Conservation (phyloP, 2,888 invertebrate genomes). For the Reticulitermes lucifugus region DNA sequence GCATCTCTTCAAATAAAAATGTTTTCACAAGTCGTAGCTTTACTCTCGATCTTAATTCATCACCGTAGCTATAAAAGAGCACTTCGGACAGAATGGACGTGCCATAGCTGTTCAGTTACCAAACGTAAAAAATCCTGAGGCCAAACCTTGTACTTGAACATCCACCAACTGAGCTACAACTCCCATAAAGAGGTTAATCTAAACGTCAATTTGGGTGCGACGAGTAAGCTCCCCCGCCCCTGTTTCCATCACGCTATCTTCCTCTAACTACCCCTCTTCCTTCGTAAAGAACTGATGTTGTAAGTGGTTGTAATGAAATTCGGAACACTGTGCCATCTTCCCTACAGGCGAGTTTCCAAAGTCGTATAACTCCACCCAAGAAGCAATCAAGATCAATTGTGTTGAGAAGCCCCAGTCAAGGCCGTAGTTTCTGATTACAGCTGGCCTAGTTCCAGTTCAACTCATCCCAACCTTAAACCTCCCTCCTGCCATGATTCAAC, state of each 20-base stretch:
- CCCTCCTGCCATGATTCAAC: not conserved
- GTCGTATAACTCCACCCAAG: conserved; percentile 26
- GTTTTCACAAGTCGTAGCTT: too few relatives aligned
- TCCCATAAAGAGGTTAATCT: conserved; percentile 11
- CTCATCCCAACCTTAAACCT: not conserved
- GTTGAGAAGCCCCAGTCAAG: conserved; percentile 12
- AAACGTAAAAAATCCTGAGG: not conserved
- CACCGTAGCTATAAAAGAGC: too few relatives aligned
- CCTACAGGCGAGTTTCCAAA: not conserved
- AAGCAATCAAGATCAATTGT: conserved; percentile 38
- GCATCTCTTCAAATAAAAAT: too few relatives aligned
- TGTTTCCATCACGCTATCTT: not conserved
- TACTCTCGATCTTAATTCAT: too few relatives aligned
- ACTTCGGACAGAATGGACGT: too few relatives aligned
- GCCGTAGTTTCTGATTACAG: conserved; percentile 25
- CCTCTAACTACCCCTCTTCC: not conserved
- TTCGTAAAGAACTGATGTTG: conserved; percentile 11
- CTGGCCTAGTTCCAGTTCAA: conserved; percentile 18
- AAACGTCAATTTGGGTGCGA: not conserved
- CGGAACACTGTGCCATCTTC: conserved; percentile 9
- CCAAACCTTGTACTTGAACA: not conserved
- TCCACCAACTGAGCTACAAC: conserved; percentile 4
- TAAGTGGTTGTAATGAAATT: conserved; percentile 29
- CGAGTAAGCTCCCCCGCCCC: not conserved
- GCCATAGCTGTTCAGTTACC: not conserved